A percentile compares a stretch with the other conserved stretches of the same genome.
phyloP scores from a whole-genome alignment of 2,888 invertebrate species.

The Drosophila subsilvestris region DNA sequence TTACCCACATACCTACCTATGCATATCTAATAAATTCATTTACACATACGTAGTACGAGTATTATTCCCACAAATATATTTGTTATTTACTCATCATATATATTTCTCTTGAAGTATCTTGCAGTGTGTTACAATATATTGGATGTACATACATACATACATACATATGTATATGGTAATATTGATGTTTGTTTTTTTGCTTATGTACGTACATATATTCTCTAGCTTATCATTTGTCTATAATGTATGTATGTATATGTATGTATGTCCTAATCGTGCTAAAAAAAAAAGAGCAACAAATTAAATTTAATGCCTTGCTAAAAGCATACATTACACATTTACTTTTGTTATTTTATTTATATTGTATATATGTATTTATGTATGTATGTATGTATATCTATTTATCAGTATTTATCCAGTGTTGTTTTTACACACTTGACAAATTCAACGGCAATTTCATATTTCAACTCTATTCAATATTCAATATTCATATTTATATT shows the following conservation, averaged over 20 bases:
- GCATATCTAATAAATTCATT: no score
- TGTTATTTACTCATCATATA: no score
- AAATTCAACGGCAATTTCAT: constrained; percentile 45
- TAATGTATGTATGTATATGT: constrained; percentile 33
- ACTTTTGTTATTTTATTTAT: constrained; percentile 5
- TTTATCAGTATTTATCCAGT: constrained; percentile 31
- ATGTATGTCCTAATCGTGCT: constrained; percentile 60
- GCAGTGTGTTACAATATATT: no score
- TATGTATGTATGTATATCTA: background rate
- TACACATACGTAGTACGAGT: no score
- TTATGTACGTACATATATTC: background rate
- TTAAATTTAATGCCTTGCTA: constrained; percentile 46
- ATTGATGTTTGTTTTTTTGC: no score
- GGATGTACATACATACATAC: no score
- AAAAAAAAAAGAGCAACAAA: constrained; percentile 63
- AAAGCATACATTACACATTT: constrained; percentile 50
- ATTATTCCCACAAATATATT: no score
- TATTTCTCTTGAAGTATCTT: no score
- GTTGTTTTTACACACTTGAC: constrained; percentile 8
- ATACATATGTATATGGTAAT: no score
- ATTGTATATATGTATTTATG: constrained; percentile 1
- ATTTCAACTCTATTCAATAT: constrained; percentile 30
- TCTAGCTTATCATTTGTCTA: background rate
- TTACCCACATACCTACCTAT: no score
- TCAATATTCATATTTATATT: constrained; percentile 42